A percentile compares a stretch with the other conserved stretches of the same genome.
Evolutionary conservation across 2,888 invertebrate genomes (phyloP).

Genomic region (Macrophya annulata): DNA sequence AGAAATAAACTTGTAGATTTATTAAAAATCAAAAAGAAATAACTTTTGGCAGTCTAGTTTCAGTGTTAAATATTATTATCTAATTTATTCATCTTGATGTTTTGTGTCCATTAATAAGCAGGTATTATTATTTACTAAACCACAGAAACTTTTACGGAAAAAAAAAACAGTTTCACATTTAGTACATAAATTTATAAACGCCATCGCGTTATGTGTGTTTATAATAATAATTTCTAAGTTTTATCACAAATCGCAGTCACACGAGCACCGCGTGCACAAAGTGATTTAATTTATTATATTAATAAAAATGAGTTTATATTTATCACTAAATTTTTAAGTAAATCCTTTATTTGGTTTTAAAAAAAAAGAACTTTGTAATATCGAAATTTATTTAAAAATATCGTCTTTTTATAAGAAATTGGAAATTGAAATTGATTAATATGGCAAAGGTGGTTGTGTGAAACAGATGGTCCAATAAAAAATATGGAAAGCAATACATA

Average conservation of each 20-base stretch:
- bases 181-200: not conserved
- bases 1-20: constrained; percentile 3
- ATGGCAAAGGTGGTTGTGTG: not conserved
- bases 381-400: not conserved
- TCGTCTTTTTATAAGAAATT: not conserved
- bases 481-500: constrained; percentile 49
- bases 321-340: not conserved
- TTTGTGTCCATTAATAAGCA: not conserved
- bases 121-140: not conserved
- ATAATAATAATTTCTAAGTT: not conserved
- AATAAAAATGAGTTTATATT: not conserved
- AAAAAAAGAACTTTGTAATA: not conserved
- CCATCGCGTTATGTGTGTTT: not conserved
- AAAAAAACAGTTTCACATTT: not conserved
- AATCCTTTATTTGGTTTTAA: not conserved
- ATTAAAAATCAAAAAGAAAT: not conserved
- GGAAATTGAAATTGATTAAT: constrained; percentile 23
- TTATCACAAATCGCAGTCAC: not conserved
- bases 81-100: constrained; percentile 19
- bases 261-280: constrained; percentile 12
- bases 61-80: constrained; percentile 31
- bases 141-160: not conserved
- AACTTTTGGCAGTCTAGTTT: constrained; percentile 25
- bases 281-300: not conserved
- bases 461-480: constrained; percentile 53